Evolutionary conservation across 2,113 vertebrate species (phyloP).

Genomic region (Mugil cephalus): DNA sequence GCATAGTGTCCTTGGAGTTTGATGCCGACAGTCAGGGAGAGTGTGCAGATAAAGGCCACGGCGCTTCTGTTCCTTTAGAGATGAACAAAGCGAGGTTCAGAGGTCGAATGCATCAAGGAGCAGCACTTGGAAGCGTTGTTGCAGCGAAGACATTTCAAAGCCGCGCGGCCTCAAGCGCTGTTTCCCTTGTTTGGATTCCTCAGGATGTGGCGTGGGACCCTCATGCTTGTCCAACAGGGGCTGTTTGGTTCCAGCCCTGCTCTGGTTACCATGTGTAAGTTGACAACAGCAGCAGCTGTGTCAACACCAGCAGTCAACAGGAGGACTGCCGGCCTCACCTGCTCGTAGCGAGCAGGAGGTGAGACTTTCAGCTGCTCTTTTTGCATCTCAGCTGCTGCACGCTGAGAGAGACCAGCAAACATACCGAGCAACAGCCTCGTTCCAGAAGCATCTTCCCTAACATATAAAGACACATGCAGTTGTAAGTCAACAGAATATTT

Average conservation of each 20-base stretch:
- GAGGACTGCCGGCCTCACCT: slow-evolving; percentile 65
- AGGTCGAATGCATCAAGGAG: neutral
- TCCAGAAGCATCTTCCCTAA: neutral
- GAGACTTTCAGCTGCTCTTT: slow-evolving; percentile 65
- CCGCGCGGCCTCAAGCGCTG: neutral
- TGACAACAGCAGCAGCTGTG: slow-evolving; percentile 75
- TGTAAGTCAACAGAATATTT: slow-evolving; percentile 34
- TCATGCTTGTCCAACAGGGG: slow-evolving; percentile 1
- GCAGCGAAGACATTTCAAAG: neutral
- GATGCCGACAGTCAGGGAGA: slow-evolving; percentile 7
- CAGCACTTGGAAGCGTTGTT: neutral
- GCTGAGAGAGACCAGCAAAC: slow-evolving; percentile 14
- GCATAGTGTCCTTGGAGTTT: neutral
- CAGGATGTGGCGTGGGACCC: neutral
- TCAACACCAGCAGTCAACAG: slow-evolving; percentile 68
- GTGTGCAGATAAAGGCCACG: slow-evolving; percentile 2
- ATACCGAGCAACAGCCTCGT: neutral
- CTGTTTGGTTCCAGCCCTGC: slow-evolving; percentile 14
- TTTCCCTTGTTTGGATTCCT: neutral
- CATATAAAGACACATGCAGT: slow-evolving; percentile 1
- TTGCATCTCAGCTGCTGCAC: slow-evolving; percentile 26
- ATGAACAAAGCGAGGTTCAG: slow-evolving; percentile 9
- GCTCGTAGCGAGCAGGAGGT: slow-evolving; percentile 32
- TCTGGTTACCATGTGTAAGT: slow-evolving; percentile 55
- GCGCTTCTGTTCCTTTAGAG: neutral